phyloP scores from a whole-genome alignment of 2,888 invertebrate species.

The Catonia carolina region DNA sequence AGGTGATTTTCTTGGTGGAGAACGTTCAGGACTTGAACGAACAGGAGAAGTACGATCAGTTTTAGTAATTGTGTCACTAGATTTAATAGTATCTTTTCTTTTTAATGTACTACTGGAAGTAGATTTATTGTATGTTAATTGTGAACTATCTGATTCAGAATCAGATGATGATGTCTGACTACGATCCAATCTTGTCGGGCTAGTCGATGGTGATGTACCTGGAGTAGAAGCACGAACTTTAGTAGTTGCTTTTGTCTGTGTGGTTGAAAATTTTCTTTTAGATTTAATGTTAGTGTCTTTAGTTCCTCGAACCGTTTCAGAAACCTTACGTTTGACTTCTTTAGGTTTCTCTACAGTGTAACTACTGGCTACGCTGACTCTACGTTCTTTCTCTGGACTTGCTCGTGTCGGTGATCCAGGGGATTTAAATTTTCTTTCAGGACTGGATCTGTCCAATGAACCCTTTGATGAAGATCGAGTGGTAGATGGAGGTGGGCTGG shows the following conservation, averaged over 20 bases:
- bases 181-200: slow-evolving; percentile 43
- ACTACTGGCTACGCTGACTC: slow-evolving; percentile 30
- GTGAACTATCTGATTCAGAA: slow-evolving; percentile 35
- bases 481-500: slow-evolving; percentile 50
- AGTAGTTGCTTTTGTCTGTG: slow-evolving; percentile 38
- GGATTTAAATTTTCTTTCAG: slow-evolving; percentile 32
- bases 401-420: slow-evolving; percentile 28
- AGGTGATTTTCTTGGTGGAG: slow-evolving; percentile 38
- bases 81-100: slow-evolving; percentile 13
- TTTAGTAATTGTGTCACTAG: slow-evolving; percentile 1
- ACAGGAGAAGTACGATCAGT: slow-evolving; percentile 20
- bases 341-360: slow-evolving; percentile 31
- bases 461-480: slow-evolving; percentile 30
- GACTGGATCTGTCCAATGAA: slow-evolving; percentile 39
- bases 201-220: slow-evolving; percentile 48
- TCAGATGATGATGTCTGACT: slow-evolving; percentile 27
- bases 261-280: slow-evolving; percentile 35
- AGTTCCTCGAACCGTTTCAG: slow-evolving; percentile 21
- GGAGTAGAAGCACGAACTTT: slow-evolving; percentile 38
- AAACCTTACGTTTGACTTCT: slow-evolving; percentile 23
- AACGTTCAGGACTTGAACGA: slow-evolving; percentile 41
- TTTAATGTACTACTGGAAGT: slow-evolving; percentile 11
- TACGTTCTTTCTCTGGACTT: slow-evolving; percentile 31
- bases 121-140: slow-evolving; percentile 33
- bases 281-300: slow-evolving; percentile 27